Base-by-base conservation (phyloP, 2,113 vertebrate genomes). In the Pyxicephalus adspersus region DNA sequence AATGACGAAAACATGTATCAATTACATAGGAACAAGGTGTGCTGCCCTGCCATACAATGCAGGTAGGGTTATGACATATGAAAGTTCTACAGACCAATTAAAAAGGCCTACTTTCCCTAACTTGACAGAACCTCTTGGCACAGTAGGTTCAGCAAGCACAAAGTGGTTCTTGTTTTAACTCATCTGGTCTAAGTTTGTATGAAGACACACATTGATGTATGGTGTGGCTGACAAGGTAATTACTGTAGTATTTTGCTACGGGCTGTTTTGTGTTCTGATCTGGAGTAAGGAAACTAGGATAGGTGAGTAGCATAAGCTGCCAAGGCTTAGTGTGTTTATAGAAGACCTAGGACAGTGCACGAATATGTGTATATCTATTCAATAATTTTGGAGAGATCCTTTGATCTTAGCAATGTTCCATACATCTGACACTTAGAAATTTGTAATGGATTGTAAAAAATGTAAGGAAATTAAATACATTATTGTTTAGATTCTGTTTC, bases 241-340 rank as follows among this genome's bases (percentile, higher is more conserved):
- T 81, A 73, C 45, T 64, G 57, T 64, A 81, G 28, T 61, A 73
- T 81, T 72, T 81, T 64, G 79, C 79, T 81, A 81, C 45, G 65
- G 79, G 79, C 79, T 81, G 61, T 81, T 81, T 65, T 81, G 61
- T 74, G 77, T 67, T 60, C 22, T 74, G 77, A 57, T 60, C 22
- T 68, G 26, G 54, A 60, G n/a, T 22, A 68, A 60, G 22, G n/a
- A 68, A 68, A 20, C 77, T 60, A 68, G 77, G 52, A 54, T 34
- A 68, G 77, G 52, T 50, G 52, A 58, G 63, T n/a, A 25, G 20
- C 22, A 19, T 51, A 66, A 34, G 26, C 51, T 65, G 63, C 15
- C 29, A 54, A 8, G 70, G 23, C 26, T 4, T 72, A 28, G 28
- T 73, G 70, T 60, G 71, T 74, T 74, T 74, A 34, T n/a, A 74